A percentile compares a stretch with the other conserved stretches of the same genome.
Conservation (phyloP, 1,140 invertebrate species). For the Euwallacea fornicatus region DNA sequence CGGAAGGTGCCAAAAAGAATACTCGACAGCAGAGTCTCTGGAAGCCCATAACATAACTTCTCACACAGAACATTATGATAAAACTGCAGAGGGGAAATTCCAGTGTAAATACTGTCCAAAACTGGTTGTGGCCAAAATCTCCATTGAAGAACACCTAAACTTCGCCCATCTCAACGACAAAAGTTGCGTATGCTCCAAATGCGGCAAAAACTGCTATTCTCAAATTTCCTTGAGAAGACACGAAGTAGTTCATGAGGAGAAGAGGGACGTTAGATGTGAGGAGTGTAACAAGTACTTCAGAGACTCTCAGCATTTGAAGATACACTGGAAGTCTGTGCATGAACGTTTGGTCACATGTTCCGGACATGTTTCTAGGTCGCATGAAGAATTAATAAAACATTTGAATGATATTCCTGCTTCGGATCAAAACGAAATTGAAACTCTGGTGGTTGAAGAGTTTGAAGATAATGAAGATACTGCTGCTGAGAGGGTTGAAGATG, state of each 20-base stretch:
- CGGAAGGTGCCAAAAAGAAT: conserved; percentile 25
- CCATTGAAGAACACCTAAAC: conserved; percentile 23
- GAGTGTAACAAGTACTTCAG: conserved; percentile 65
- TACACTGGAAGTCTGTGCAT: conserved; percentile 30
- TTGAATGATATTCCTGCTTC: neutral
- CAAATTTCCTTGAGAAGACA: conserved; percentile 18
- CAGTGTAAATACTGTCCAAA: conserved; percentile 30
- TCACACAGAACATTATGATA: conserved; percentile 35
- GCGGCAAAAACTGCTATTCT: conserved; percentile 21
- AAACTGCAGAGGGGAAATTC: conserved; percentile 4
- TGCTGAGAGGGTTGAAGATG: neutral
- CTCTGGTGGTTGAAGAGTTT: neutral
- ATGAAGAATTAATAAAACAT: neutral
- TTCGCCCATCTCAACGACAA: conserved; percentile 14
- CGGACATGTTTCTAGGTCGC: neutral
- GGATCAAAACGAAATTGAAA: neutral
- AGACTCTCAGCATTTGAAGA: conserved; percentile 21
- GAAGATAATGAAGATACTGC: neutral
- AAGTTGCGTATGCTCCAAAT: conserved; percentile 9
- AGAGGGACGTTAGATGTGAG: conserved; percentile 57
- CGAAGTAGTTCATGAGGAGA: conserved; percentile 2
- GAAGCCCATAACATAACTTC: conserved; percentile 18
- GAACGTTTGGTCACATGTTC: neutral
- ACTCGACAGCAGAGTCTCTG: conserved; percentile 19
- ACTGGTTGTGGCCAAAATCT: conserved; percentile 20